Base-by-base conservation (phyloP, 2,797 vertebrate genomes). In the Peromyscus eremicus region DNA sequence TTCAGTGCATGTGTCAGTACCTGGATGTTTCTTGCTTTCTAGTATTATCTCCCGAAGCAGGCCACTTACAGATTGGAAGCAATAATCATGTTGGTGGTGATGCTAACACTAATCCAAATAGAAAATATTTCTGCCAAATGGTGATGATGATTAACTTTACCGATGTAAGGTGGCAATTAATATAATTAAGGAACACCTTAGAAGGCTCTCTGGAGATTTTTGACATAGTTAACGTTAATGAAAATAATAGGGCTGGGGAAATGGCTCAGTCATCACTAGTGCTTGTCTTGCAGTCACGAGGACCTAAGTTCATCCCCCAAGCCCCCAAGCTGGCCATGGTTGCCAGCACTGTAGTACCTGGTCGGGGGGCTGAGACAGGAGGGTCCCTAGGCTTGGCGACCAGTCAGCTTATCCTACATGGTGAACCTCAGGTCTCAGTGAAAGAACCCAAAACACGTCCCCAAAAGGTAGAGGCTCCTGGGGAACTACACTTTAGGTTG, bases 161-260 rank as follows among this genome's bases (percentile, higher is more conserved):
- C 85, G 37, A 86, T 81, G 73, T 91, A 83, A 77, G 40, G 87
- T 77, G 89, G 37, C 79, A 86, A 95, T 94, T 76, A 76, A 62
- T 62, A 46, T 64, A 93, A 79, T 79, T 97, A 92, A 96, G 43
- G 27, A 82, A 52, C 88, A 85, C 66, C 62, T 97, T 82, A 71
- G 89, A 93, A 95, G 91, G 17, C 4, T 76, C 34, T 93, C 88
- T 94, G 77, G 86, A 89, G 86, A 19, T 2, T 57, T 89, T 83
- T 87, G 11, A 46, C 57, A 43, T 89, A 68, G 70, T 80, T 77
- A 90, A 23, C 76, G 46, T 46, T 49, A 76, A 49, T 2, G 89
- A 81, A 92, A 95, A 89, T 32, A 83, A 29, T 23, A 19, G 6
- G 27, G 29, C 9, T 68, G 43, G 64, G 29, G 19, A 70, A 64